Evolutionary conservation across 2,797 vertebrate genomes (phyloP).

Genomic region (Mus minutoides): DNA sequence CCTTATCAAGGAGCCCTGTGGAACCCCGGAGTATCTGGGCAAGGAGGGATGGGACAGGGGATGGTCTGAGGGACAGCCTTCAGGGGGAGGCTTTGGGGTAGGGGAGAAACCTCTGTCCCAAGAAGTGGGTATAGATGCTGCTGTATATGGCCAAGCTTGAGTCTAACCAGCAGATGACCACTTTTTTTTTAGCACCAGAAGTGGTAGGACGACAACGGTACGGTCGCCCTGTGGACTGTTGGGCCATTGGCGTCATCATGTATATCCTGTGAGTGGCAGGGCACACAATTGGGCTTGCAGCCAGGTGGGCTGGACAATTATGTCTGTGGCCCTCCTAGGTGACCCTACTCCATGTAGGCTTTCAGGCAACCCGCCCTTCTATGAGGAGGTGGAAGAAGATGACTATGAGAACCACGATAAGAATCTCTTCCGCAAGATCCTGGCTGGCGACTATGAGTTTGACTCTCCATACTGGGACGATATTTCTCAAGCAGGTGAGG

Average conservation of each 20-base stretch:
- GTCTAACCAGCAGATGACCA: constrained; percentile 23
- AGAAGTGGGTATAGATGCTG: neutral
- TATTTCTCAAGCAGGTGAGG: constrained; percentile 96
- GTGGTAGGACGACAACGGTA: constrained; percentile 98
- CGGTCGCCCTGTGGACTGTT: constrained; percentile 97
- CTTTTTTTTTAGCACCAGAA: constrained; percentile 92
- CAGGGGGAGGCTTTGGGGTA: neutral
- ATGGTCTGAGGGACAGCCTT: neutral
- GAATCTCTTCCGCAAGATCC: constrained; percentile 98
- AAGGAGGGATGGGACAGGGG: constrained; percentile 78
- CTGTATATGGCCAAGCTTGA: neutral
- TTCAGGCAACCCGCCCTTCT: constrained; percentile 98
- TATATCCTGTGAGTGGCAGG: constrained; percentile 96
- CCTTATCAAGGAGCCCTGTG: constrained; percentile 98
- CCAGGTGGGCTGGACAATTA: neutral
- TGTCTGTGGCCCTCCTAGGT: constrained; percentile 30
- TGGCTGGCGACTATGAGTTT: constrained; percentile 97
- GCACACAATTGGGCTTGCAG: neutral
- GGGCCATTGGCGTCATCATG: constrained; percentile 99
- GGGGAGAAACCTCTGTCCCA: neutral
- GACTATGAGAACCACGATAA: constrained; percentile 99
- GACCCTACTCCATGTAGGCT: constrained; percentile 88
- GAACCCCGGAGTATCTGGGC: constrained; percentile 98
- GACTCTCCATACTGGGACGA: constrained; percentile 99
- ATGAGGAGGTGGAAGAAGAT: constrained; percentile 97